Percentiles rank a stretch among this genome's conserved stretches.
phyloP scores from a whole-genome alignment of 2,888 invertebrate genomes.

The Cyclophora albipunctata region DNA sequence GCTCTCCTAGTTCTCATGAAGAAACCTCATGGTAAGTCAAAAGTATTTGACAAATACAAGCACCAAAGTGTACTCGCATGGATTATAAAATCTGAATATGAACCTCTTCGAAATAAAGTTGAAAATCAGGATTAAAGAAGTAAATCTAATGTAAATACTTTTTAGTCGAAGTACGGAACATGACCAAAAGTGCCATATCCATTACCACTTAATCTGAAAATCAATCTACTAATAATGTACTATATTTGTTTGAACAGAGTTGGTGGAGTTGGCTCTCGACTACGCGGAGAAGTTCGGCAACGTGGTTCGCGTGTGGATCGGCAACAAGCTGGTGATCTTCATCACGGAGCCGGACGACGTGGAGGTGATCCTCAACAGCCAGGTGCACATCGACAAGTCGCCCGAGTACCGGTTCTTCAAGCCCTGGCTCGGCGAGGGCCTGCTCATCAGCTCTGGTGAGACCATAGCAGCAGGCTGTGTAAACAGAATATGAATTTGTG shows the following conservation, averaged over 20 bases:
- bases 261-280: constrained; percentile 66
- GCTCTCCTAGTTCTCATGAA: constrained; percentile 78
- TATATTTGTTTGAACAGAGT: constrained; percentile 51
- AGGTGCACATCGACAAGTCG: constrained; percentile 84
- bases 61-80: too few species aligned
- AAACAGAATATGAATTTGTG: too few species aligned
- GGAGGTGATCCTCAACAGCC: constrained; percentile 83
- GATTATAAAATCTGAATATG: too few species aligned
- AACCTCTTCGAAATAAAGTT: too few species aligned
- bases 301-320: constrained; percentile 79
- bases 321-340: constrained; percentile 80
- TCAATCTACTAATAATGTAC: too few species aligned
- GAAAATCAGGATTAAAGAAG: too few species aligned
- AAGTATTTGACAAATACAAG: too few species aligned
- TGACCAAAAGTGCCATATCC: too few species aligned
- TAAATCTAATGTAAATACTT: too few species aligned
- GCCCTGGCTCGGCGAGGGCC: constrained; percentile 87
- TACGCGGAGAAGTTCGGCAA: constrained; percentile 70
- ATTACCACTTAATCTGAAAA: too few species aligned
- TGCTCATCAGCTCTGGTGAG: constrained; percentile 82
- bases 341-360: constrained; percentile 81
- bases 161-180: too few species aligned
- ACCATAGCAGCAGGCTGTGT: too few species aligned
- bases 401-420: constrained; percentile 83
- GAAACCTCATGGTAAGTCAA: constrained; percentile 74